These are phyloP conservation scores for Glandiceps talaboti DNA, from an alignment of 53 echinoderm and acorn worm species.

Conservation along the genomic window DNA sequence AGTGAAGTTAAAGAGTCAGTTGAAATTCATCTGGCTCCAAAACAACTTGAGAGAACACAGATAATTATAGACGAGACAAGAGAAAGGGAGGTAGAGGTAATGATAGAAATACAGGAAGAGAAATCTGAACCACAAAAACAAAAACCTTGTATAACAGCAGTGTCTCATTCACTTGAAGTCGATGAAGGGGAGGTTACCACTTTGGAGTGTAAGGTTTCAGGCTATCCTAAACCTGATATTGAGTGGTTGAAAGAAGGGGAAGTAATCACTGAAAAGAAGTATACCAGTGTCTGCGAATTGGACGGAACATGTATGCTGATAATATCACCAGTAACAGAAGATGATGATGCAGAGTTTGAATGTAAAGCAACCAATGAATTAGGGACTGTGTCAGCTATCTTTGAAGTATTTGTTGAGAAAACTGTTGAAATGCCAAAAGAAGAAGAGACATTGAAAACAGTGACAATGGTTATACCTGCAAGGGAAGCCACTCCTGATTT, in stretches of 20 bases:
- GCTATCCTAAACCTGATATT: slow-evolving; percentile 7
- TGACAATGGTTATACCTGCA: too few relatives aligned
- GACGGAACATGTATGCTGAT: too few relatives aligned
- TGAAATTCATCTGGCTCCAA: background rate
- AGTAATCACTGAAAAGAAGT: too few relatives aligned
- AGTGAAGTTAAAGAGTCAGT: background rate
- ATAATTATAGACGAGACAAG: slow-evolving; percentile 22
- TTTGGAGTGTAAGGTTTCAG: slow-evolving; percentile 13
- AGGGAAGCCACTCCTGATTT: too few relatives aligned
- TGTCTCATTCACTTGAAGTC: slow-evolving; percentile 15
- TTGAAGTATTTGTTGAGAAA: too few relatives aligned
- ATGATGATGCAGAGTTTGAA: slow-evolving; percentile 5
- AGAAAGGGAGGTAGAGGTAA: slow-evolving; percentile 22
- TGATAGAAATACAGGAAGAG: slow-evolving; percentile 29
- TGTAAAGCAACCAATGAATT: background rate
- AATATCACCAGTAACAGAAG: background rate
- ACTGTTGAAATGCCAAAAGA: too few relatives aligned
- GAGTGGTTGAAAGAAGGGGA: slow-evolving; percentile 11
- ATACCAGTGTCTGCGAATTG: too few relatives aligned
- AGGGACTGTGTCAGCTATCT: background rate
- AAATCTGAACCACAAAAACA: too few relatives aligned
- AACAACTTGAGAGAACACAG: slow-evolving; percentile 23
- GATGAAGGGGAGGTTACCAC: slow-evolving; percentile 17
- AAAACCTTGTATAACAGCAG: slow-evolving; percentile 3
- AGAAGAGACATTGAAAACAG: too few relatives aligned